Base-by-base conservation (phyloP, 2,113 vertebrate species). In the Forbesichthys agassizii region DNA sequence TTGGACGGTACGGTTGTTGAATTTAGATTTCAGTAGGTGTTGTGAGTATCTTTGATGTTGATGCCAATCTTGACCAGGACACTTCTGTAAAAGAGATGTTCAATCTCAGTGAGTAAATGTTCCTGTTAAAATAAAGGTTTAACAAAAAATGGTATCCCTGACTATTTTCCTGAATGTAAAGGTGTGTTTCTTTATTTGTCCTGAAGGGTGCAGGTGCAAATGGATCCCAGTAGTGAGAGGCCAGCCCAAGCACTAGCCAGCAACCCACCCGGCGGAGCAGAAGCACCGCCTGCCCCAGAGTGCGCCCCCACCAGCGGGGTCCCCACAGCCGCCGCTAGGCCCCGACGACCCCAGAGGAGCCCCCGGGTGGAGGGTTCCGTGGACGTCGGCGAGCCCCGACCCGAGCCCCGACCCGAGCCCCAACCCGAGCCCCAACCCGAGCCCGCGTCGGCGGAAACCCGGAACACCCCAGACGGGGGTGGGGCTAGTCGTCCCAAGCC, bases 331-430 rank as follows among this genome's bases (percentile, higher is more conserved):
- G 62, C 81, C 3, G 12, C 48, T 66, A 76, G 87, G 78, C 86
- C 87, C 61, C 85, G 85, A 0, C 80, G 89, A 42, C 91, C 90
- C 0, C 90, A 91, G 86, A 88, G 91, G 63, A 83, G 78, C 33
- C 61, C 84, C 61, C 77, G 74, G 13, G 75, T 91, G 4, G 90
- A 93, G 72, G 85, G 73, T 36, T 93, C 90, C 7, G 78, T 91
- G 0, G 91, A 92, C 46, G 58, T 90, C 58, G 64, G 61, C 0
- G 86, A 90, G 14, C n/a, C n/a, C n/a, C n/a, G n/a, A n/a, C n/a
- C n/a, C n/a, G n/a, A n/a, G n/a, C 81, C 83, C 33, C 88, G 78
- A 66, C 79, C 82, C 0, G 86, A 90, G 14, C 81, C 83, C 33
- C 88, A 77, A 66, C 79, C 82, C 0, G 86, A 90, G n/a, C 81